Base-by-base conservation (phyloP, 2,888 invertebrate genomes). In the Willowsia nigromaculata region DNA sequence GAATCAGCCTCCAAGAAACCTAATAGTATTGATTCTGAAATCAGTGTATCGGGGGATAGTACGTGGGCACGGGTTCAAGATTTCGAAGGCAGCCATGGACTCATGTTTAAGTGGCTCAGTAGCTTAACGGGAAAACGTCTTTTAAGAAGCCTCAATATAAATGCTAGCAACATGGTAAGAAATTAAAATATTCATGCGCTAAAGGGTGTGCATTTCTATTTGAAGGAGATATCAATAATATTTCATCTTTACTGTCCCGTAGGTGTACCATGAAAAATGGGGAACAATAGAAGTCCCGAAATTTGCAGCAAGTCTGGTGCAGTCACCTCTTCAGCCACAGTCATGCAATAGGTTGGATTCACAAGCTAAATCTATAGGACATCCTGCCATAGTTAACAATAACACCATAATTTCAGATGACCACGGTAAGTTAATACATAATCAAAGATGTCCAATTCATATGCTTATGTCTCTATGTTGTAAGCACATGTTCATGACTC, bases 221-320 rank as follows among this genome's bases (percentile, higher is more conserved):
- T n/a, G n/a, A n/a, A n/a, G n/a, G n/a, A n/a, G n/a, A n/a, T n/a
- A n/a, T n/a, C n/a, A n/a, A n/a, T n/a, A n/a, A n/a, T n/a, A n/a
- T n/a, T n/a, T n/a, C n/a, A n/a, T n/a, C n/a, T 22, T 22, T 37
- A n/a, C 18, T 37, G 33, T 37, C 53, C 43, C 65, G 22, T 50
- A 90, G 90, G 83, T 92, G 71, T 92, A 92, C 65, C 90, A 90
- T 82, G 90, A 86, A 47, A 91, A 90, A 71, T 92, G 91, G 91
- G 92, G 92, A 9, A 89, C 90, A 1, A 91, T 92, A 37, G 92
- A 92, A 85, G 91, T 92, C 15, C 92, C 92, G 33, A 86, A 88
- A 43, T 92, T 92, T 90, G 92, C 92, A 59, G 90, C 92, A 30
- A 92, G 92, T 82, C 86, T 92, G 59, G 91, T 91, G 5, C 80